Evolutionary conservation across 2,113 vertebrate species (phyloP), one percentile per base, ranked within the genome.

Genomic region (Lota lota): DNA sequence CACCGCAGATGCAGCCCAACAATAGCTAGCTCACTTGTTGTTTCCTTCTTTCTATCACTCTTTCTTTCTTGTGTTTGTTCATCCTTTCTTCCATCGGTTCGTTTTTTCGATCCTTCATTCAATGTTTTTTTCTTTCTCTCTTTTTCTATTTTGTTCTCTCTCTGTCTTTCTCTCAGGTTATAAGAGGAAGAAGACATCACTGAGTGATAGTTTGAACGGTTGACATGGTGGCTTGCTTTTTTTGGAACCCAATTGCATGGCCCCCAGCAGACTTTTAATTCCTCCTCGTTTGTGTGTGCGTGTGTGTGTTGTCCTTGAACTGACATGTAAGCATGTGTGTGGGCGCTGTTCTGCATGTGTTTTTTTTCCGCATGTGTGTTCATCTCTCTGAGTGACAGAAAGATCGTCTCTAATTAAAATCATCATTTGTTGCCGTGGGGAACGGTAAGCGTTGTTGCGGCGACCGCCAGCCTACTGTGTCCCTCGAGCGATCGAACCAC

Each of bases 391-490:
- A 83, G 81, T 85, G 79, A 83, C 74, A 79, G 76, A 86, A 67
- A 76, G 81, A 78, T 88, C 68, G 20, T 14, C 77, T 84, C 74
- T 80, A 87, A 90, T 88, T 88, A 86, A 87, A 88, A 86, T 85
- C 80, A 82, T 82, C 76, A 70, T 83, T 78, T 71, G 77, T 68
- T 73, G 75, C 82, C 15, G 12, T 67, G 5, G 84, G 85, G 79
- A 80, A 72, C 64, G 72, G 82, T 62, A 73, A 74, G 70, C 76
- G 75, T 76, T 56, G 73, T 77, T 6, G 66, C 65, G 73, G 76
- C 72, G 54, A 72, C 79, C 61, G 84, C 73, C 69, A 11, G 66
- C 69, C 76, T 76, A 72, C 76, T 79, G 67, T 1, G 67, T 80
- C 80, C 83, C 83, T 75, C 56, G 61, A 82, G 85, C 79, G 80